These are phyloP conservation scores for Apogon hyalosoma DNA, from an alignment of 2,797 vertebrate genomes.

Conservation along the genomic window DNA sequence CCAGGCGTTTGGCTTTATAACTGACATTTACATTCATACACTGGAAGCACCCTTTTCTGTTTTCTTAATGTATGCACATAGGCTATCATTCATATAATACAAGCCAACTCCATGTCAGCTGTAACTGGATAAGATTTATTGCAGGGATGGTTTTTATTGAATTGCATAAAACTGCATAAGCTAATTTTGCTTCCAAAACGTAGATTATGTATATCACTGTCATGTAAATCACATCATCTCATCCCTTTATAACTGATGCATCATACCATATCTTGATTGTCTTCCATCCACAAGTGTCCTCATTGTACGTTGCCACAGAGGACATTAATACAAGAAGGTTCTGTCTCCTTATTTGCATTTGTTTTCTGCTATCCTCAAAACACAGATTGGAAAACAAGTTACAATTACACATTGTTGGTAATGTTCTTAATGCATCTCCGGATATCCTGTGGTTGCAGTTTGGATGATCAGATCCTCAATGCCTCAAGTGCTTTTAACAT, in stretches of 20 bases:
- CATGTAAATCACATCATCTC: neutral
- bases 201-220: constrained; percentile 4
- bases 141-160: constrained; percentile 19
- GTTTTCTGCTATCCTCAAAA: constrained; percentile 24
- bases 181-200: constrained; percentile 6
- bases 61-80: constrained; percentile 1
- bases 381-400: constrained; percentile 8
- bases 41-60: neutral
- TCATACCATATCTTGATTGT: neutral
- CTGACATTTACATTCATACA: constrained; percentile 18
- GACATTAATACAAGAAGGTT: neutral
- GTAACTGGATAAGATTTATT: constrained; percentile 12
- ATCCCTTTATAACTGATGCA: neutral
- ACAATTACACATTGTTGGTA: constrained; percentile 31
- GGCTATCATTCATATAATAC: neutral
- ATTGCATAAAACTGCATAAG: constrained; percentile 4
- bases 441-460: constrained; percentile 9
- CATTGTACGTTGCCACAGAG: neutral
- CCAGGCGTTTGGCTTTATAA: neutral
- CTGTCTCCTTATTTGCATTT: constrained; percentile 16
- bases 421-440: constrained; percentile 17
- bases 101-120: neutral
- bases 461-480: constrained; percentile 7
- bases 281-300: neutral
- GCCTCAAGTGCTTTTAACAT: constrained; percentile 18